phyloP scores from a whole-genome alignment of 2,113 vertebrate genomes.

The Plestiodon gilberti region DNA sequence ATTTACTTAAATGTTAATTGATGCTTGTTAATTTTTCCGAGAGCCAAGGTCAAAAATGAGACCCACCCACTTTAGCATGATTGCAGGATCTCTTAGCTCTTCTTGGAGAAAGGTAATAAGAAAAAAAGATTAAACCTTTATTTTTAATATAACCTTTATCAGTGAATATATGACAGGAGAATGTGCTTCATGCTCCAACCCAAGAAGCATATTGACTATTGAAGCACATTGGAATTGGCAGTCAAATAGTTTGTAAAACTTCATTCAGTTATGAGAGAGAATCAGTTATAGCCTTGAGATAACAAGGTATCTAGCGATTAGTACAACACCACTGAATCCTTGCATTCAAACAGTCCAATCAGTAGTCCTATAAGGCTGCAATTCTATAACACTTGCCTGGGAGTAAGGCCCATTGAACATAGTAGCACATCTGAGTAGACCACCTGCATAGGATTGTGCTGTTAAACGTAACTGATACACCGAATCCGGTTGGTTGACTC shows the following conservation, averaged over 20 bases:
- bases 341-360: background rate
- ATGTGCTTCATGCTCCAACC: background rate
- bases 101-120: slow-evolving; percentile 50
- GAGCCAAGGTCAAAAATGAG: slow-evolving; percentile 62
- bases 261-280: slow-evolving; percentile 33
- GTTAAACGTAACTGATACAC: background rate
- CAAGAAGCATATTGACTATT: slow-evolving; percentile 46
- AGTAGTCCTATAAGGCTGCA: background rate
- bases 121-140: background rate
- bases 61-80: slow-evolving; percentile 39
- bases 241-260: slow-evolving; percentile 53
- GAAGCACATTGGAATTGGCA: slow-evolving; percentile 50
- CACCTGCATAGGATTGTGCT: no score
- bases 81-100: slow-evolving; percentile 44
- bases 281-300: slow-evolving; percentile 41
- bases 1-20: slow-evolving; percentile 75
- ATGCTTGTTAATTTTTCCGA: slow-evolving; percentile 71
- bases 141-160: slow-evolving; percentile 54
- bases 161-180: slow-evolving; percentile 43
- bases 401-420: no score
- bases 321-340: background rate
- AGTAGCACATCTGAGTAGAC: no score
- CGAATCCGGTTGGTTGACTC: background rate
- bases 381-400: no score
- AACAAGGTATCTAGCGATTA: background rate